Evolutionary conservation across 2,113 vertebrate genomes (phyloP), one percentile per base, ranked within the genome.

Genomic region (Butorides virescens): DNA sequence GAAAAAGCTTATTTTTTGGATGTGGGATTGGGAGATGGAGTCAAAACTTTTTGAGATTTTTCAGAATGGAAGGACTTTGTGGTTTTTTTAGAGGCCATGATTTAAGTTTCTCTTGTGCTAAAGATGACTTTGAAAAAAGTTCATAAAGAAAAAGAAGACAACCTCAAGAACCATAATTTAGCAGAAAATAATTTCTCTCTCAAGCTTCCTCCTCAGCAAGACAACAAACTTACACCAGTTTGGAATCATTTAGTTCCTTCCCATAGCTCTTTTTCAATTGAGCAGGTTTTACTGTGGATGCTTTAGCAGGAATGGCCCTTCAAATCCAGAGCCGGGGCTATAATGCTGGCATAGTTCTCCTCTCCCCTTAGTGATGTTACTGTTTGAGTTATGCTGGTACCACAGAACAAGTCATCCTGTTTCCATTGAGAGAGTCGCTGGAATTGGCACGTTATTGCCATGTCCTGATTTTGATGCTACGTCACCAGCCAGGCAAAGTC

Each of bases 391-490:
- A 52, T 6, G 14, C 36, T 66, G 56, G 39, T 52, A 39, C 62
- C 39, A 44, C 47, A 42, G 23, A 56, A n/a, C 5, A 4, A 44
- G 11, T 39, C 16, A 46, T 32, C 15, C 11, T 8, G 1, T 93
- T 90, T 77, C 50, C 65, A 44, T 5, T 62, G 55, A 76, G 55
- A 30, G 13, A 59, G 78, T 66, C 8, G 1, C 72, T 58, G 91
- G 78, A 52, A 79, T 1, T 37, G 53, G 37, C 50, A 46, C 0
- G 0, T 36, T 79, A 42, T 53, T 65, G 39, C 62, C 1, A 0
- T 32, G 5, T 44, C 86, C 58, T 80, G 27, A 27, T 81, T 70
- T 26, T 13, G 78, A 4, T 2, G 2, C 62, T 61, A 46, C 13
- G 2, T 27, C 63, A 34, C 7, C 52, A 50, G 47, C 53, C 92